Evolutionary conservation across 2,113 vertebrate species (phyloP), one percentile per base, ranked within the genome.

Genomic region (Ancistrus triradiatus): DNA sequence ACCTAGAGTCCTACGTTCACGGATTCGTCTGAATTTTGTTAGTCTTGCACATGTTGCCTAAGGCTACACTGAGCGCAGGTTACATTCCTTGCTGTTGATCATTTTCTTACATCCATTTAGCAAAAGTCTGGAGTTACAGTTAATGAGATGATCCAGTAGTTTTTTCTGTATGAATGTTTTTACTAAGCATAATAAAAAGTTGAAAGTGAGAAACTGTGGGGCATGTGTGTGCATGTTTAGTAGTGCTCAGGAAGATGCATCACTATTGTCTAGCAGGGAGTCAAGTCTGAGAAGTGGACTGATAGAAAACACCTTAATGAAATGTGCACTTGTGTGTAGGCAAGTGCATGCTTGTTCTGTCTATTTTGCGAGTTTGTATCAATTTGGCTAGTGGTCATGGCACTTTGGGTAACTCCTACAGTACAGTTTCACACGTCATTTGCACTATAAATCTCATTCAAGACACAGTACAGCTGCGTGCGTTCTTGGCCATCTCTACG

Each of bases 51-150:
- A n/a, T n/a, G n/a, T 64, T 25, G 38, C 60, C 59, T 14, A n/a
- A 58, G 60, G 52, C 46, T 64, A 17, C 7, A 27, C 5, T 38
- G 22, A 47, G 27, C 53, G 46, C 15, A 27, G 21, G 33, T 38
- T 19, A 31, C 25, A 38, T 53, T 65, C 31, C 4, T 2, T 14
- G 38, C 19, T 60, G 47, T 60, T 57, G 19, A 60, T 55, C 7
- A 61, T 56, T 60, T 55, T 55, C 18, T 65, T 31, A 53, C 7
- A 49, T 49, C 17, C 9, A 59, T 48, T 40, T 40, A 14, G 11
- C 46, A 53, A 6, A n/a, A n/a, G n/a, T n/a, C n/a, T n/a, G n/a
- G n/a, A n/a, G n/a, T n/a, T n/a, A n/a, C n/a, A n/a, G n/a, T n/a
- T n/a, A n/a, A n/a, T n/a, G n/a, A n/a, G n/a, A n/a, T n/a, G n/a